A percentile compares a stretch with the other conserved stretches of the same genome.
These are phyloP conservation scores for Callipepla squamata DNA, from an alignment of 2,113 vertebrate genomes.

Conservation along the genomic window DNA sequence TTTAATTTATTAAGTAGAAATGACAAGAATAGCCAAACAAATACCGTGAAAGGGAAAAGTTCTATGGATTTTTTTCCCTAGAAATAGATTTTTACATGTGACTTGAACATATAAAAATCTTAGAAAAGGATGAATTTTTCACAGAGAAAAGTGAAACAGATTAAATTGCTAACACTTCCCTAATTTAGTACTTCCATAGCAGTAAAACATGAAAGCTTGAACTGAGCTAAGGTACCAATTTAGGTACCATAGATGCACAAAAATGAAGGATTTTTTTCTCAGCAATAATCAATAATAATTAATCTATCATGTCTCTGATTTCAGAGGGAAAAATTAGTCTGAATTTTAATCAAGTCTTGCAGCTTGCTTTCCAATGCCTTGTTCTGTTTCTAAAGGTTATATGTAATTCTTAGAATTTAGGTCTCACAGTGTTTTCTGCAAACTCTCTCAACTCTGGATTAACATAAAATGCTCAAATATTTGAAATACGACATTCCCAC, in stretches of 20 bases:
- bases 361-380: neutral
- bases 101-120: neutral
- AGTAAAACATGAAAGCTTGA: neutral
- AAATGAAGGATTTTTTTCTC: neutral
- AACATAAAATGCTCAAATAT: neutral
- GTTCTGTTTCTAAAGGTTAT: neutral
- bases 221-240: neutral
- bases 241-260: accelerated
- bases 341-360: neutral
- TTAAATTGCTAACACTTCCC: neutral
- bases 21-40: slow-evolving; percentile 27
- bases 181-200: neutral
- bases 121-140: neutral
- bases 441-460: neutral
- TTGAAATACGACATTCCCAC: neutral
- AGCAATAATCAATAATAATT: neutral
- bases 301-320: accelerated
- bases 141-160: neutral
- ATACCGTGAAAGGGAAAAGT: neutral
- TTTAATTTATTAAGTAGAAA: slow-evolving; percentile 2
- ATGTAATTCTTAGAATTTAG: neutral
- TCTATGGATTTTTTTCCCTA: neutral
- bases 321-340: neutral
- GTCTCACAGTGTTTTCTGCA: neutral
- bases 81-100: neutral